Conservation (phyloP, 1,140 invertebrate genomes). For the Telenomus remus region DNA sequence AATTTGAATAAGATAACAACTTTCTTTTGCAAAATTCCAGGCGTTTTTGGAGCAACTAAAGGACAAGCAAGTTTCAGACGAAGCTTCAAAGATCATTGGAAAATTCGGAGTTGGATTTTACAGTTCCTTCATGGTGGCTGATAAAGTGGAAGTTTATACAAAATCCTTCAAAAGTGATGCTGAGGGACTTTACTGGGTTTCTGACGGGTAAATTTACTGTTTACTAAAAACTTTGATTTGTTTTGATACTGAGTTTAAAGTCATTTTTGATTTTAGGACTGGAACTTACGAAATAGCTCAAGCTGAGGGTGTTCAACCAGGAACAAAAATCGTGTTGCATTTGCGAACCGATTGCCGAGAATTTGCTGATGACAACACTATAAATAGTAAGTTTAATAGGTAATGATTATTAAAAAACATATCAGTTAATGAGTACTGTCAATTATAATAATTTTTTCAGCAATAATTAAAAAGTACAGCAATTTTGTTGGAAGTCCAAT, state of each 20-base stretch:
- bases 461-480: constrained; percentile 96
- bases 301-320: constrained; percentile 87
- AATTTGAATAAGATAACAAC: not conserved
- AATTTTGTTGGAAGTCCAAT: constrained; percentile 97
- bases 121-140: constrained; percentile 97
- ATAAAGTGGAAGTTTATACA: constrained; percentile 94
- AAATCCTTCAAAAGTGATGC: constrained; percentile 78
- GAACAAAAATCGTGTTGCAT: constrained; percentile 95
- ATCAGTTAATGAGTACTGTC: too few relatives aligned
- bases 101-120: constrained; percentile 99
- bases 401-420: too few relatives aligned
- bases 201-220: constrained; percentile 84
- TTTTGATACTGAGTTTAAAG: too few relatives aligned
- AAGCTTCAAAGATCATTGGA: constrained; percentile 91
- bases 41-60: constrained; percentile 91
- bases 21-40: constrained; percentile 65
- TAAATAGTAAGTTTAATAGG: constrained; percentile 80
- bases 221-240: too few relatives aligned
- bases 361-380: constrained; percentile 90
- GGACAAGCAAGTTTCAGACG: constrained; percentile 79
- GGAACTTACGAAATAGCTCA: constrained; percentile 93
- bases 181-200: constrained; percentile 88
- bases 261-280: constrained; percentile 79
- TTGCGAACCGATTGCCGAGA: constrained; percentile 90
- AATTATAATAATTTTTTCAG: constrained; percentile 77